These are phyloP conservation scores for Oscheius myriophilus DNA, from an alignment of 2,888 invertebrate genomes.

Conservation along the genomic window DNA sequence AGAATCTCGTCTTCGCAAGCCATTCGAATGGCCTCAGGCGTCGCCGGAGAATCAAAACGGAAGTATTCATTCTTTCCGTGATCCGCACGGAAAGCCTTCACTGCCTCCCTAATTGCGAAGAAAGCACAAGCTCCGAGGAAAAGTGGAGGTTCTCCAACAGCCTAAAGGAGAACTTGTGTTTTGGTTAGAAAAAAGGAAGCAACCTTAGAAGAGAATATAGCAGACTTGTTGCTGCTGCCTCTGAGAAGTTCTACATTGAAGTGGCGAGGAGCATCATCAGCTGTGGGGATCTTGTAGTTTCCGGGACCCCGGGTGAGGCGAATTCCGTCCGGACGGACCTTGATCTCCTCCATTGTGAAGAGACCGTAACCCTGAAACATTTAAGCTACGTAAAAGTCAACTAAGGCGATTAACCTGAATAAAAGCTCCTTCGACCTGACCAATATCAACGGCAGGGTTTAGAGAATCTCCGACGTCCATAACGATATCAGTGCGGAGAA, in stretches of 20 bases:
- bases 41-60: conserved; percentile 82
- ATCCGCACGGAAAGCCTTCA: conserved; percentile 79
- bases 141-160: conserved; percentile 93
- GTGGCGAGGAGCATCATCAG: conserved; percentile 87
- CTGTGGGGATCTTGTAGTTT: conserved; percentile 91
- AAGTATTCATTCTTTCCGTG: conserved; percentile 74
- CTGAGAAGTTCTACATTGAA: conserved; percentile 91
- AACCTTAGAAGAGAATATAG: conserved; percentile 95
- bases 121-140: conserved; percentile 87
- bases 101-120: conserved; percentile 86
- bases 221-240: conserved; percentile 87
- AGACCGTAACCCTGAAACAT: conserved; percentile 82
- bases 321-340: conserved; percentile 78
- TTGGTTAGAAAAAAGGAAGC: conserved; percentile 40
- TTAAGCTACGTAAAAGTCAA: conserved; percentile 1
- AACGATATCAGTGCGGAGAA: conserved; percentile 88
- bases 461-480: conserved; percentile 95
- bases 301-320: conserved; percentile 85
- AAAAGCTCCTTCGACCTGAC: conserved; percentile 94
- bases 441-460: conserved; percentile 95
- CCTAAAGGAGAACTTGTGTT: conserved; percentile 75
- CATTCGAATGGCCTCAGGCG: conserved; percentile 87
- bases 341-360: conserved; percentile 88
- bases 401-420: conserved; percentile 76
- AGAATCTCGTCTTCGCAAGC: conserved; percentile 82